These are phyloP conservation scores for Luperina nickerlii DNA, from an alignment of 2,888 invertebrate species.

Conservation along the genomic window DNA sequence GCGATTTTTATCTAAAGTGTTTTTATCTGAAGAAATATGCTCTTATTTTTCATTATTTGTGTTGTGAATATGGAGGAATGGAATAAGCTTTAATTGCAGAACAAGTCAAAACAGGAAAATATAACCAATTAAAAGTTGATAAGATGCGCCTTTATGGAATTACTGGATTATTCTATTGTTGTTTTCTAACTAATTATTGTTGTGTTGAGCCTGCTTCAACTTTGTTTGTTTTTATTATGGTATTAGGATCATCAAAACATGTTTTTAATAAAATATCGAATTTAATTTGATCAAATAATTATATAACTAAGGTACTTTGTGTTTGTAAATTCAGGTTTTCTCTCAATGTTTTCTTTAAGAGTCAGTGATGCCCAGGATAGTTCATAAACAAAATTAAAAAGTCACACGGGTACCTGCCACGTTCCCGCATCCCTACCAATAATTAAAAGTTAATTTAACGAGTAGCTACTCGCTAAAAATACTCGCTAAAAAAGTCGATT, in stretches of 20 bases:
- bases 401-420: neutral
- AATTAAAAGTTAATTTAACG: conserved; percentile 11
- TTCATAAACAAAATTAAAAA: neutral
- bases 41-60: conserved; percentile 7
- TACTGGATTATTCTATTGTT: neutral
- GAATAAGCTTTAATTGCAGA: neutral
- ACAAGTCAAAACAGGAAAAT: conserved; percentile 6
- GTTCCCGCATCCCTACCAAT: neutral
- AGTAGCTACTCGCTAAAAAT: neutral
- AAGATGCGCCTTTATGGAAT: neutral
- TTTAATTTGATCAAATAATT: neutral
- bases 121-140: neutral
- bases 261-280: neutral
- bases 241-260: neutral
- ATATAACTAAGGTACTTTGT: neutral
- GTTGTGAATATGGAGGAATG: neutral
- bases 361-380: neutral
- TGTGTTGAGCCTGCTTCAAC: neutral
- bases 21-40: neutral
- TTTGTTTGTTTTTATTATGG: neutral
- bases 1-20: conserved; percentile 13
- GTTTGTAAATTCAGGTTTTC: neutral
- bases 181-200: neutral
- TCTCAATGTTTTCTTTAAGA: neutral
- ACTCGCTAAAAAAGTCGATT: conserved; percentile 18